Evolutionary conservation across 2,888 invertebrate genomes (phyloP).

Genomic region (Campaea margaritaria): DNA sequence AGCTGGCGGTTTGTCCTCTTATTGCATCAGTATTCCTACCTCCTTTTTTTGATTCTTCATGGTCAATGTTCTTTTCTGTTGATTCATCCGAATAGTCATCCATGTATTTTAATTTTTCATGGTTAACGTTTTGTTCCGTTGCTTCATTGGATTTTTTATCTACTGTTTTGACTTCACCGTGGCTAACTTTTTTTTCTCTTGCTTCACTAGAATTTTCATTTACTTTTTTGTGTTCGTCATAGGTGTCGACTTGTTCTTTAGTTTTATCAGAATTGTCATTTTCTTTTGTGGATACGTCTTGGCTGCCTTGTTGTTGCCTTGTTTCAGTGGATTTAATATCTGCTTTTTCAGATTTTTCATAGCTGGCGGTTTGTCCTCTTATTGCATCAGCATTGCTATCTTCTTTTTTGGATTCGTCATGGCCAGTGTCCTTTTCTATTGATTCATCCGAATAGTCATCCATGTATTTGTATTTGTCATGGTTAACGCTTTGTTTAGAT

Average conservation of each 20-base stretch:
- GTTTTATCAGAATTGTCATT: background rate
- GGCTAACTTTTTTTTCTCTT: background rate
- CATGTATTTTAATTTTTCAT: too few species aligned
- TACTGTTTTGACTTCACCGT: too few species aligned
- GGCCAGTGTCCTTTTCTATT: background rate
- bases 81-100: too few species aligned
- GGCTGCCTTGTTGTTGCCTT: too few species aligned
- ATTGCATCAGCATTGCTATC: background rate
- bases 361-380: background rate
- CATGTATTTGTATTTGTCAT: too few species aligned
- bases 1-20: background rate
- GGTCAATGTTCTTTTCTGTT: background rate
- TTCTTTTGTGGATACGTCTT: too few species aligned
- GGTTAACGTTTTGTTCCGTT: too few species aligned
- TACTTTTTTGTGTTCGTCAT: background rate
- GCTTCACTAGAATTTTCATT: background rate
- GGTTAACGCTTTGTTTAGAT: too few species aligned
- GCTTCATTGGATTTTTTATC: too few species aligned
- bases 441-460: too few species aligned
- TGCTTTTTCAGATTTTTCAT: too few species aligned
- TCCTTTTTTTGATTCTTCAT: background rate
- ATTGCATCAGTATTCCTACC: background rate
- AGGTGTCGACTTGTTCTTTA: background rate
- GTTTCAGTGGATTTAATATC: too few species aligned
- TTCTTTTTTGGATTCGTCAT: background rate